These are phyloP conservation scores for Tipula lateralis DNA, from an alignment of 2,888 invertebrate species.

Conservation along the genomic window DNA sequence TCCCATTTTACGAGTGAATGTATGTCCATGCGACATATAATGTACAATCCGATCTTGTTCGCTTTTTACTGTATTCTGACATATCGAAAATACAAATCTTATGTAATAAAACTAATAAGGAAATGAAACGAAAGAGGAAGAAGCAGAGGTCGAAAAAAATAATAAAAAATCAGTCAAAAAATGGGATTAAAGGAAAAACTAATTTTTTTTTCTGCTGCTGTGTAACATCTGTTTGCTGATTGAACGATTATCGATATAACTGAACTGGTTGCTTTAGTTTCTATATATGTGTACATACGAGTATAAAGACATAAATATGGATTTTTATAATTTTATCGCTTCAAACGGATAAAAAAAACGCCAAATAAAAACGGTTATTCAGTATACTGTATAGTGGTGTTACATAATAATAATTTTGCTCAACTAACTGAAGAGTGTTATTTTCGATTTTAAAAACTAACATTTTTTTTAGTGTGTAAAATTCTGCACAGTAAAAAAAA, in stretches of 20 bases:
- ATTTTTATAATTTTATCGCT: not conserved
- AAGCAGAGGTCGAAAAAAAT: not conserved
- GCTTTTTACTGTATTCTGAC: not conserved
- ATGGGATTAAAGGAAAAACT: not conserved
- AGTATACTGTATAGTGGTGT: too few relatives aligned
- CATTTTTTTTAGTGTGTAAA: too few relatives aligned
- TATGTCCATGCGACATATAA: not conserved
- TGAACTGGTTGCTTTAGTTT: not conserved
- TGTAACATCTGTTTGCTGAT: not conserved
- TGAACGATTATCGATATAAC: not conserved
- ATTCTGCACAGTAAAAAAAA: not conserved
- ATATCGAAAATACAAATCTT: not conserved
- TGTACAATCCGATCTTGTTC: not conserved
- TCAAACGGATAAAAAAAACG: too few relatives aligned
- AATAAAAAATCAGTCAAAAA: not conserved
- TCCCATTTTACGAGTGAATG: too few relatives aligned
- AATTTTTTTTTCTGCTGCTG: not conserved
- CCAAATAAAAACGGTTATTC: too few relatives aligned
- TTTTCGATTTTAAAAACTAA: too few relatives aligned
- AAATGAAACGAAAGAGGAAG: not conserved
- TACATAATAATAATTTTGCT: too few relatives aligned
- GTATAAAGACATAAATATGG: not conserved
- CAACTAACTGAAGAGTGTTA: too few relatives aligned
- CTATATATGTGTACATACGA: not conserved
- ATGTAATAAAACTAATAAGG: not conserved